phyloP scores from a whole-genome alignment of 2,888 invertebrate species.

The Nyleta sp. region DNA sequence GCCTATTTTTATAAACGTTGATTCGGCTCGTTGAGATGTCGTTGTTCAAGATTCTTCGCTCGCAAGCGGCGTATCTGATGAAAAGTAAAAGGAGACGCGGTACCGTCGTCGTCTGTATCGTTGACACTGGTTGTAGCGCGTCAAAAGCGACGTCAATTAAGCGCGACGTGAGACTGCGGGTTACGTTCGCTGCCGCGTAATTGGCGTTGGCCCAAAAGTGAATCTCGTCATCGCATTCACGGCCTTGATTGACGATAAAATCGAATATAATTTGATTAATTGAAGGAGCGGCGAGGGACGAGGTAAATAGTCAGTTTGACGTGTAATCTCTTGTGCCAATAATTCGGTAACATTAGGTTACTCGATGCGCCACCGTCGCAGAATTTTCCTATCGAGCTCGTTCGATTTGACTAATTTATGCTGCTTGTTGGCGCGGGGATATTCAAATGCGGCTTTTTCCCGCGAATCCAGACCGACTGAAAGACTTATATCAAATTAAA shows the following conservation, averaged over 20 bases:
- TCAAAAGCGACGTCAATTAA: conserved; percentile 62
- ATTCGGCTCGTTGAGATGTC: conserved; percentile 17
- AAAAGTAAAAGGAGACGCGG: conserved; percentile 33
- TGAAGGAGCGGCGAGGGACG: conserved; percentile 17
- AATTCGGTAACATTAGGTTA: conserved; percentile 19
- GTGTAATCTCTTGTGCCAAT: conserved; percentile 31
- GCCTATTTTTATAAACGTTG: conserved; percentile 14
- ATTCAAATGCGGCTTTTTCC: not conserved
- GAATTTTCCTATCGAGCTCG: not conserved
- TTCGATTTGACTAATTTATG: conserved; percentile 2
- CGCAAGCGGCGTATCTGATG: conserved; percentile 18
- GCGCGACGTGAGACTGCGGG: conserved; percentile 48
- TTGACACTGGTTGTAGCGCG: conserved; percentile 44
- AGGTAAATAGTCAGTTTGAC: conserved; percentile 30
- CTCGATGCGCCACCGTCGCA: not conserved
- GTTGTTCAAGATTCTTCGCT: not conserved
- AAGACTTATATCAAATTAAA: too few relatives aligned
- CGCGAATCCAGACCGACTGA: too few relatives aligned
- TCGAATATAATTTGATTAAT: conserved; percentile 55
- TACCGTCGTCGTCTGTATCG: conserved; percentile 27
- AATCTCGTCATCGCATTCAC: conserved; percentile 58
- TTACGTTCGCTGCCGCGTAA: conserved; percentile 39
- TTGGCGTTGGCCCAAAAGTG: conserved; percentile 59
- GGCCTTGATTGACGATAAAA: conserved; percentile 52
- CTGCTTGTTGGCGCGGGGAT: not conserved